phyloP scores from a whole-genome alignment of 2,888 invertebrate genomes.

The Cataglyphis albicans region DNA sequence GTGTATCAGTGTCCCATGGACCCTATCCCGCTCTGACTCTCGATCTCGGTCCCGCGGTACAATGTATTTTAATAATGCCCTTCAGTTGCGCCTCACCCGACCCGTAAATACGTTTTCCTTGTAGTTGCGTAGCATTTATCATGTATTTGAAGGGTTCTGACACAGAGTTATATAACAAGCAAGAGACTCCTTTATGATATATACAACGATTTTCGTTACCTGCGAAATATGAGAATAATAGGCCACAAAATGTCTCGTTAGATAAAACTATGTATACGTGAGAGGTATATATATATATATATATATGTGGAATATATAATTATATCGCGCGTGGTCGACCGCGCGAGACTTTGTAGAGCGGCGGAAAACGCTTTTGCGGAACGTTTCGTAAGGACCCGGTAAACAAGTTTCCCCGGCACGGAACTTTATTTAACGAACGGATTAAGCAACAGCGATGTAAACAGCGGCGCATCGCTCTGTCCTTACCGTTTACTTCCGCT shows the following conservation, averaged over 20 bases:
- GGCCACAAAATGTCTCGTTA: neutral
- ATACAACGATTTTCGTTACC: constrained; percentile 38
- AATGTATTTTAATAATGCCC: constrained; percentile 48
- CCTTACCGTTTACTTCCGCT: constrained; percentile 53
- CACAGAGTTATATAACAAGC: constrained; percentile 34
- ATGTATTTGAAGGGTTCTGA: constrained; percentile 14
- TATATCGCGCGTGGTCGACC: constrained; percentile 16
- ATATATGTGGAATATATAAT: constrained; percentile 9
- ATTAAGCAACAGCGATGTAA: constrained; percentile 63
- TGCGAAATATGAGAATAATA: constrained; percentile 42
- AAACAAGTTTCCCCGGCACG: constrained; percentile 58
- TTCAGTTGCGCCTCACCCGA: constrained; percentile 15
- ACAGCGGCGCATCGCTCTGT: constrained; percentile 46
- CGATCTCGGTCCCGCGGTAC: constrained; percentile 38
- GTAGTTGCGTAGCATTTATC: constrained; percentile 38
- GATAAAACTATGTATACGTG: neutral
- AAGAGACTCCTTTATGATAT: neutral
- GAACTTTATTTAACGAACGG: constrained; percentile 70
- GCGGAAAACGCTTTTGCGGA: constrained; percentile 25
- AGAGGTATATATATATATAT: too few species aligned
- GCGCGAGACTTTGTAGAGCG: constrained; percentile 15
- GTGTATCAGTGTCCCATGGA: constrained; percentile 79
- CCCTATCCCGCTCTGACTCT: constrained; percentile 51
- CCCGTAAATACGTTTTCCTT: constrained; percentile 49
- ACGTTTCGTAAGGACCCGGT: constrained; percentile 26